Percentiles rank a stretch among this genome's conserved stretches.
phyloP scores from a whole-genome alignment of 2,113 vertebrate genomes.

The Paradoxurus hermaphroditus region DNA sequence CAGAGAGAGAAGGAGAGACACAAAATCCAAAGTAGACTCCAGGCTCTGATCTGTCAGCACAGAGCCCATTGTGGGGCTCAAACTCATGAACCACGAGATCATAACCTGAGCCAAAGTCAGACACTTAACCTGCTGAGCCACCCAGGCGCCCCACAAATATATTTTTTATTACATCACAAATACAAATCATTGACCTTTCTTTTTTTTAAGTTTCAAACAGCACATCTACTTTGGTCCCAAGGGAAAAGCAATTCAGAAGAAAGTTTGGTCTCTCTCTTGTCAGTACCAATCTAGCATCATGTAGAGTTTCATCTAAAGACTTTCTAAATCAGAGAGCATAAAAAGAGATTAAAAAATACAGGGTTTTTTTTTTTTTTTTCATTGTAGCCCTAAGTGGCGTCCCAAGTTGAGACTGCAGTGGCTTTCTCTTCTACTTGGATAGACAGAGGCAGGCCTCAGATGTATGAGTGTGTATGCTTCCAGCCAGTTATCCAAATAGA shows the following conservation, averaged over 20 bases:
- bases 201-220: not conserved
- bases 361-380: not conserved
- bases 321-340: not conserved
- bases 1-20: too few species aligned
- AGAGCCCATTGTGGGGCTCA: too few species aligned
- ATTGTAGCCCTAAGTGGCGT: not conserved
- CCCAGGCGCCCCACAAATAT: not conserved
- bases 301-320: not conserved
- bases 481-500: slow-evolving; percentile 64
- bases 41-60: too few species aligned
- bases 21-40: too few species aligned
- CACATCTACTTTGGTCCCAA: not conserved
- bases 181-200: not conserved
- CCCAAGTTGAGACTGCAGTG: not conserved
- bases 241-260: slow-evolving; percentile 16
- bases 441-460: not conserved
- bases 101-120: too few species aligned
- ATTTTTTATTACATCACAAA: not conserved
- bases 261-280: not conserved
- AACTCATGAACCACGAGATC: too few species aligned
- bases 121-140: too few species aligned
- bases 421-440: not conserved
- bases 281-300: not conserved
- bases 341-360: not conserved
- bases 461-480: not conserved